Percentiles rank a stretch among this genome's conserved stretches.
Evolutionary conservation across 2,888 invertebrate species (phyloP).

Genomic region (Teinopalpus imperialis): DNA sequence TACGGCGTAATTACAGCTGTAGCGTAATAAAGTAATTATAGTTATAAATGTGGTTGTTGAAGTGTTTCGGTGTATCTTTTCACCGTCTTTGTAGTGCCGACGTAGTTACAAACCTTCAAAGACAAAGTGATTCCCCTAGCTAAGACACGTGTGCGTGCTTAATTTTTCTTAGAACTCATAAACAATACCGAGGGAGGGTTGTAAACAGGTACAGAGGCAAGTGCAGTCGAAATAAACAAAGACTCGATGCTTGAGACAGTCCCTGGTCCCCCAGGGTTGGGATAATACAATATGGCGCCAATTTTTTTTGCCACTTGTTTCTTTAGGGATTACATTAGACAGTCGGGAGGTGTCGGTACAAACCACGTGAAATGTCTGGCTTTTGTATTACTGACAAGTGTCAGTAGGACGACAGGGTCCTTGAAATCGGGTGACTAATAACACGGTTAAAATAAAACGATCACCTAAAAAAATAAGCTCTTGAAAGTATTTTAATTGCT

Average conservation of each 20-base stretch:
- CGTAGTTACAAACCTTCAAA: constrained; percentile 41
- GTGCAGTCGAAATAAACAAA: constrained; percentile 49
- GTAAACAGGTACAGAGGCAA: constrained; percentile 30
- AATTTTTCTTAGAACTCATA: constrained; percentile 55
- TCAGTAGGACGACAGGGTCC: constrained; percentile 39
- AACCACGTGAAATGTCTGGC: constrained; percentile 74
- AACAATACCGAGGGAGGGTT: constrained; percentile 44
- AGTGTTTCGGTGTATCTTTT: constrained; percentile 28
- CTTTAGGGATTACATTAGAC: constrained; percentile 48
- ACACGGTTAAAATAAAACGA: constrained; percentile 29
- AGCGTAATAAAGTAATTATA: constrained; percentile 31
- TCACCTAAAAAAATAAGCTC: constrained; percentile 18
- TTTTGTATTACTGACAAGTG: constrained; percentile 63
- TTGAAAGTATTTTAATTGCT: not conserved
- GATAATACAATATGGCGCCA: constrained; percentile 67
- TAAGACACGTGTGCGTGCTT: constrained; percentile 54
- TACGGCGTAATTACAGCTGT: constrained; percentile 25
- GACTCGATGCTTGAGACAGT: constrained; percentile 54
- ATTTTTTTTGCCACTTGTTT: constrained; percentile 61
- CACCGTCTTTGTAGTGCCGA: constrained; percentile 39
- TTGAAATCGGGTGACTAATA: constrained; percentile 39
- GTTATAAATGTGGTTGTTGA: constrained; percentile 31
- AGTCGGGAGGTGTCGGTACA: constrained; percentile 66
- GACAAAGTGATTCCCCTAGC: constrained; percentile 38
- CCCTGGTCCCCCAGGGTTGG: constrained; percentile 48